Evolutionary conservation across 2,797 vertebrate species (phyloP).

Genomic region (Premnoplex brunnescens): DNA sequence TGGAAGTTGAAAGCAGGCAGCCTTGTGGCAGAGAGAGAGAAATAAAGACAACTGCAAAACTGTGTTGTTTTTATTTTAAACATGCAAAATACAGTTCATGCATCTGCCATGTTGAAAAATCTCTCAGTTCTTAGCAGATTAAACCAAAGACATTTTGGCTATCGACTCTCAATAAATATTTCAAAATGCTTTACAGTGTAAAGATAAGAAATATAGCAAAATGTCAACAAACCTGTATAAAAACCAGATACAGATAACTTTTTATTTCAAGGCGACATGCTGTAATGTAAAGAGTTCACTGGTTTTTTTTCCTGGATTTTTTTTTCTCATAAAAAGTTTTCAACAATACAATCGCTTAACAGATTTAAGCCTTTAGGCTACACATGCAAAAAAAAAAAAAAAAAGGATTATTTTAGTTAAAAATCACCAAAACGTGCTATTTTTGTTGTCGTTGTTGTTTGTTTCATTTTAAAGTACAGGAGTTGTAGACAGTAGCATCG

Average conservation of each 20-base stretch:
- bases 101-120: constrained; percentile 80
- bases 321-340: constrained; percentile 80
- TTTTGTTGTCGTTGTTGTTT: background rate
- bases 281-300: constrained; percentile 80
- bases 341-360: constrained; percentile 78
- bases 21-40: constrained; percentile 57
- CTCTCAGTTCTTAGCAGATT: constrained; percentile 78
- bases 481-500: constrained; percentile 66
- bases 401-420: constrained; percentile 71
- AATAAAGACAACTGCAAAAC: constrained; percentile 79
- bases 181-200: constrained; percentile 94
- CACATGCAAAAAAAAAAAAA: constrained; percentile 85
- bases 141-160: constrained; percentile 80
- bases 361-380: constrained; percentile 79
- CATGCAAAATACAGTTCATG: constrained; percentile 97
- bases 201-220: constrained; percentile 99
- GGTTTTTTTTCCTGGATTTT: constrained; percentile 58
- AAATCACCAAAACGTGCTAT: constrained; percentile 83
- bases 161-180: constrained; percentile 79
- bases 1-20: constrained; percentile 19
- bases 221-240: constrained; percentile 95
- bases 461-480: constrained; percentile 65
- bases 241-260: constrained; percentile 86
- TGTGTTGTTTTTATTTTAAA: constrained; percentile 87
- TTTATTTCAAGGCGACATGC: constrained; percentile 86